Conservation (phyloP, 2,888 invertebrate species). For the Ormia ochracea region DNA sequence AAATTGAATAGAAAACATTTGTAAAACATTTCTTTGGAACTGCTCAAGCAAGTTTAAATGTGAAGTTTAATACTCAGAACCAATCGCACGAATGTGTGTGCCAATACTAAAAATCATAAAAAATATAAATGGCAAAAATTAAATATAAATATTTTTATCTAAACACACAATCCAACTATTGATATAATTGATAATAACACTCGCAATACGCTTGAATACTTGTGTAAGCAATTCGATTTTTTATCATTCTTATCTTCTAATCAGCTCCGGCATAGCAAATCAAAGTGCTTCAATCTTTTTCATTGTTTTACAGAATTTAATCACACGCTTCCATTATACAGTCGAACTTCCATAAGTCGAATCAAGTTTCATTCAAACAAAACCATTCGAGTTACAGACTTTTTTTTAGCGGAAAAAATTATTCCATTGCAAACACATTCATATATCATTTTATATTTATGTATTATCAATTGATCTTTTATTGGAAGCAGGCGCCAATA, state of each 20-base stretch:
- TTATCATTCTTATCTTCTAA: neutral
- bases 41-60: too few species aligned
- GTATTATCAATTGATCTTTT: too few species aligned
- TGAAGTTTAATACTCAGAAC: slow-evolving; percentile 11
- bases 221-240: neutral
- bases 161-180: slow-evolving; percentile 23
- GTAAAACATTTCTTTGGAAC: slow-evolving; percentile 12
- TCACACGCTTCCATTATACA: slow-evolving; percentile 8
- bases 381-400: too few species aligned
- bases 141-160: slow-evolving; percentile 40
- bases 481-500: too few species aligned
- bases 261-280: slow-evolving; percentile 28
- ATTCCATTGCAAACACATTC: too few species aligned
- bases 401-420: too few species aligned
- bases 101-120: slow-evolving; percentile 24
- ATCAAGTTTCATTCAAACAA: too few species aligned
- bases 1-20: neutral
- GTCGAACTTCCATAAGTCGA: too few species aligned
- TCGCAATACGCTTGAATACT: neutral
- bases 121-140: neutral
- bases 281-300: slow-evolving; percentile 11
- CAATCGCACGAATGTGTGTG: slow-evolving; percentile 6
- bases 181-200: slow-evolving; percentile 33
- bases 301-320: neutral
- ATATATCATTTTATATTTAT: too few species aligned